A percentile compares a stretch with the other conserved stretches of the same genome.
phyloP scores from a whole-genome alignment of 2,113 vertebrate species.

The Progne subis region DNA sequence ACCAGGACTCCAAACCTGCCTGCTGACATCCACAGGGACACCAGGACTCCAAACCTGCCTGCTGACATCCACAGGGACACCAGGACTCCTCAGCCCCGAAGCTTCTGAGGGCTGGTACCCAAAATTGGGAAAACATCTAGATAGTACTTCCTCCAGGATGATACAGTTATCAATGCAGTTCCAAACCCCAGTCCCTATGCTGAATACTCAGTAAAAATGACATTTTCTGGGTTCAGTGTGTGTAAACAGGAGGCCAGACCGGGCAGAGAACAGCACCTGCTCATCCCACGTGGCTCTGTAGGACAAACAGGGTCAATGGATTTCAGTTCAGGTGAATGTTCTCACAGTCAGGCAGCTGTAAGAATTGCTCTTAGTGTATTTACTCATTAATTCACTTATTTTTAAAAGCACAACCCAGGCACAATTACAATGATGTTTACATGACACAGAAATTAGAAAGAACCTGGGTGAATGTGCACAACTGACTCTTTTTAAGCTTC shows the following conservation, averaged over 20 bases:
- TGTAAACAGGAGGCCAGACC: neutral
- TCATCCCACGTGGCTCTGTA: rapidly evolving
- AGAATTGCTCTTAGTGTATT: neutral
- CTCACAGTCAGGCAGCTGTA: neutral
- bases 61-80: no score
- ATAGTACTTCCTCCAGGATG: neutral
- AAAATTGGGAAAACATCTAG: neutral
- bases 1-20: neutral
- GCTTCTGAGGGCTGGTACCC: neutral
- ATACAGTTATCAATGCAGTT: neutral
- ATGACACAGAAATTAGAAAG: neutral
- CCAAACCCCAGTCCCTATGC: neutral
- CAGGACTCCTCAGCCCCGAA: neutral
- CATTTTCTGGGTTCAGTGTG: neutral
- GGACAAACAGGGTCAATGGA: neutral
- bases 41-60: neutral
- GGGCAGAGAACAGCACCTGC: neutral
- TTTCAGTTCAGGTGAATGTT: neutral
- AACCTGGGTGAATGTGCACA: neutral
- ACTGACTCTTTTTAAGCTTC: neutral
- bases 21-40: neutral
- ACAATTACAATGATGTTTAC: neutral
- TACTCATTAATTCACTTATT: neutral
- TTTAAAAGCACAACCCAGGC: neutral
- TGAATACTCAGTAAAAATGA: neutral